A percentile compares a stretch with the other conserved stretches of the same genome.
Conservation (phyloP, 2,113 vertebrate species). For the Leucopternis melanops region DNA sequence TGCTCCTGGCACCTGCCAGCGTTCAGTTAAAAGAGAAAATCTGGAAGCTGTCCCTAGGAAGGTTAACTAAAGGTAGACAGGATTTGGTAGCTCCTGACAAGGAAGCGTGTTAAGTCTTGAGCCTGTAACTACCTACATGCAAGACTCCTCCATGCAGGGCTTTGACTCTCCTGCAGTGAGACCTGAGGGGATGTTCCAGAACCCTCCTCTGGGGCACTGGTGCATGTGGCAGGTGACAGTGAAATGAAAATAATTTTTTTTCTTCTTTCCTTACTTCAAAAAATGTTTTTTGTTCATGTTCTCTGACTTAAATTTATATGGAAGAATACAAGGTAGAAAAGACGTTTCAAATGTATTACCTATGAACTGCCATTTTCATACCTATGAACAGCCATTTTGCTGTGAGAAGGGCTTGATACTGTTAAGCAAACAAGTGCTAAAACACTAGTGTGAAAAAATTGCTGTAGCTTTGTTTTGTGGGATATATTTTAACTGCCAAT, state of each 20-base stretch:
- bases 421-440: fast-evolving
- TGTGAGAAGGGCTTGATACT: background rate
- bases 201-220: background rate
- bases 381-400: background rate
- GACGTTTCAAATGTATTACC: background rate
- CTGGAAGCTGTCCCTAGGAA: background rate
- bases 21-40: background rate
- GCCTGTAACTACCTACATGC: fast-evolving
- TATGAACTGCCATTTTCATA: background rate
- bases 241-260: background rate
- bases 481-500: background rate
- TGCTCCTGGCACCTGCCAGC: fast-evolving
- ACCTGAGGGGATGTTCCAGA: fast-evolving
- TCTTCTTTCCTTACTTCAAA: background rate
- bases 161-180: background rate
- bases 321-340: background rate
- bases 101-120: background rate
- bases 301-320: background rate
- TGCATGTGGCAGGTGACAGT: too few species aligned
- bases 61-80: background rate
- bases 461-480: background rate
- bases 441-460: background rate
- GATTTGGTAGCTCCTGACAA: background rate
- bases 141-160: background rate
- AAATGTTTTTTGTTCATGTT: background rate